Evolutionary conservation across 2,888 invertebrate species (phyloP).

Genomic region (Drosophila kokeensis): DNA sequence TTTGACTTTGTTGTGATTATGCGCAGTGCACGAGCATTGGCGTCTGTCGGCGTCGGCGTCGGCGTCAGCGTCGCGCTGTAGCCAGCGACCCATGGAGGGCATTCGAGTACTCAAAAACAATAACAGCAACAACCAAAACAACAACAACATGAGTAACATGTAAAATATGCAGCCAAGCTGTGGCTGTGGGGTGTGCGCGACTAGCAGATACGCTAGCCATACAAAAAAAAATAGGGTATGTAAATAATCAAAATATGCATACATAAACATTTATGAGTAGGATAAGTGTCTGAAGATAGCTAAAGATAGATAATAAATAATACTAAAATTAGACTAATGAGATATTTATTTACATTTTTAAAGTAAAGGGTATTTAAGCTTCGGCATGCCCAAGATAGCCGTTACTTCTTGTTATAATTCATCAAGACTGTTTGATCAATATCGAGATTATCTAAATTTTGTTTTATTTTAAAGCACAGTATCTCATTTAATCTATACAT

Average conservation of each 20-base stretch:
- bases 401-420: background rate
- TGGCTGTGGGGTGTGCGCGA: background rate
- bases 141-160: conserved; percentile 43
- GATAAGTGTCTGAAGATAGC: background rate
- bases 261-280: background rate
- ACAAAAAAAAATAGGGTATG: background rate
- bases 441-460: background rate
- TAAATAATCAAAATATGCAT: background rate
- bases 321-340: too few relatives aligned
- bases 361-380: background rate
- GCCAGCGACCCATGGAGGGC: conserved; percentile 78
- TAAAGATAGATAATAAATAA: too few relatives aligned
- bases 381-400: background rate
- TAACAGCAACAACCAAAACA: conserved; percentile 41
- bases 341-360: too few relatives aligned
- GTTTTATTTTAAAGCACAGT: background rate
- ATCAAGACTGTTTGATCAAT: background rate
- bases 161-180: conserved; percentile 31
- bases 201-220: conserved; percentile 25
- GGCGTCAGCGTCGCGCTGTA: conserved; percentile 47
- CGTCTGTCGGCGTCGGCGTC: conserved; percentile 24
- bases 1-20: conserved; percentile 80
- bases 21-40: conserved; percentile 70
- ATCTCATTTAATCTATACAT: background rate
- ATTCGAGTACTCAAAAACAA: conserved; percentile 65